A percentile compares a stretch with the other conserved stretches of the same genome.
phyloP scores from a whole-genome alignment of 1,140 invertebrate species.

The Leptinotarsa undecemlineata region DNA sequence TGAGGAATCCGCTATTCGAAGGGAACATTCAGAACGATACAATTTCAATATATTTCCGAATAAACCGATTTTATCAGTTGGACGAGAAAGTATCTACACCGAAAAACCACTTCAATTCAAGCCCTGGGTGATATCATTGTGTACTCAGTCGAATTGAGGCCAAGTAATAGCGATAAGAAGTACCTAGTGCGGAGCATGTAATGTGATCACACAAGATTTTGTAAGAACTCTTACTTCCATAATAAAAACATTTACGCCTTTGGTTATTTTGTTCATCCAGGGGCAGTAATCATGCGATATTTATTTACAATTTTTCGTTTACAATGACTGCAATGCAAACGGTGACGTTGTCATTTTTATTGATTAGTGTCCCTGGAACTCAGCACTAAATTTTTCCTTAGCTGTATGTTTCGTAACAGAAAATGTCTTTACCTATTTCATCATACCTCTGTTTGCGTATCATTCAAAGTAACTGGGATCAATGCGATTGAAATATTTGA shows the following conservation, averaged over 20 bases:
- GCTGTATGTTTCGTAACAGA: not conserved
- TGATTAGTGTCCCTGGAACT: not conserved
- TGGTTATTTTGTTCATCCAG: slow-evolving; percentile 22
- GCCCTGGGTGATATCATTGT: slow-evolving; percentile 17
- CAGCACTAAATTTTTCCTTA: not conserved
- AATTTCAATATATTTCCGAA: slow-evolving; percentile 1
- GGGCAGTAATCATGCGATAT: not conserved
- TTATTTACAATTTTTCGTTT: too few relatives aligned
- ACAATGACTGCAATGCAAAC: too few relatives aligned
- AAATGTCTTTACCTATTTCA: too few relatives aligned
- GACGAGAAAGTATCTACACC: slow-evolving; percentile 8
- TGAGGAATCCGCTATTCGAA: not conserved
- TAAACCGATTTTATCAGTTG: slow-evolving; percentile 11
- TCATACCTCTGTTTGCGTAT: too few relatives aligned
- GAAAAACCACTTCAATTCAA: slow-evolving; percentile 6
- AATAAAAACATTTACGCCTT: slow-evolving; percentile 18
- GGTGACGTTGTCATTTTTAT: too few relatives aligned
- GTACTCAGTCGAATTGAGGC: slow-evolving; percentile 26
- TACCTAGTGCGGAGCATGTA: slow-evolving; percentile 11
- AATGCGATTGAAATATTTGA: too few relatives aligned
- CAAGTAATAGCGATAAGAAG: slow-evolving; percentile 26
- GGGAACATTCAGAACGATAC: not conserved
- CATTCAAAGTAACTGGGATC: too few relatives aligned
- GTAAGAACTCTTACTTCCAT: slow-evolving; percentile 1
- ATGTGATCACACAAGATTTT: slow-evolving; percentile 25